Evolutionary conservation across 2,113 vertebrate species (phyloP).

Genomic region (Dromaius novaehollandiae): DNA sequence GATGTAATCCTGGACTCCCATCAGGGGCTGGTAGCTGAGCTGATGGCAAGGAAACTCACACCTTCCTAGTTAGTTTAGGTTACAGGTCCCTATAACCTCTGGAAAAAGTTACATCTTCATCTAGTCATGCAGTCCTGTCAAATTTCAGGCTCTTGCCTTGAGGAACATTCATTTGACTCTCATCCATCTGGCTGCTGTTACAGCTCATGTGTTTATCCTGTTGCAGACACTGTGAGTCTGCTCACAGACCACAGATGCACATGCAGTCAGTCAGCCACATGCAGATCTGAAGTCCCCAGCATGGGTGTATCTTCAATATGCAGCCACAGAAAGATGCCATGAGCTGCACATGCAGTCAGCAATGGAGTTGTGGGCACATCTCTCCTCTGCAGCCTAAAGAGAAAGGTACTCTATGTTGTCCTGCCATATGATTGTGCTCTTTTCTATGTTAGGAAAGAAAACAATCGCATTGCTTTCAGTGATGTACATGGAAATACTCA

Average conservation of each 20-base stretch:
- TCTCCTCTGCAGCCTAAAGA: background rate
- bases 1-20: background rate
- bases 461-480: accelerated
- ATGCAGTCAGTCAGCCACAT: background rate
- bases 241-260: background rate
- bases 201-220: background rate
- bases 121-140: background rate
- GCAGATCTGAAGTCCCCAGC: background rate
- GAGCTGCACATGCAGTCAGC: background rate
- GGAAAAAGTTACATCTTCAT: background rate
- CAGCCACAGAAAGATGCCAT: background rate
- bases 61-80: background rate
- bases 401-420: background rate
- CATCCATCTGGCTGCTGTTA: background rate
- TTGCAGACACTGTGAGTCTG: accelerated
- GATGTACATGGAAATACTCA: background rate
- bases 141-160: background rate
- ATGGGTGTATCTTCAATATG: background rate
- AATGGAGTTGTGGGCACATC: background rate
- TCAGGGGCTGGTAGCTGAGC: background rate
- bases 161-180: background rate
- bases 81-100: background rate
- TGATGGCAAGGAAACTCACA: background rate
- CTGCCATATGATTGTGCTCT: background rate
- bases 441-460: background rate